A percentile compares a stretch with the other conserved stretches of the same genome.
Evolutionary conservation across 2,888 invertebrate species (phyloP).

Genomic region (Pediacus dermestoides): DNA sequence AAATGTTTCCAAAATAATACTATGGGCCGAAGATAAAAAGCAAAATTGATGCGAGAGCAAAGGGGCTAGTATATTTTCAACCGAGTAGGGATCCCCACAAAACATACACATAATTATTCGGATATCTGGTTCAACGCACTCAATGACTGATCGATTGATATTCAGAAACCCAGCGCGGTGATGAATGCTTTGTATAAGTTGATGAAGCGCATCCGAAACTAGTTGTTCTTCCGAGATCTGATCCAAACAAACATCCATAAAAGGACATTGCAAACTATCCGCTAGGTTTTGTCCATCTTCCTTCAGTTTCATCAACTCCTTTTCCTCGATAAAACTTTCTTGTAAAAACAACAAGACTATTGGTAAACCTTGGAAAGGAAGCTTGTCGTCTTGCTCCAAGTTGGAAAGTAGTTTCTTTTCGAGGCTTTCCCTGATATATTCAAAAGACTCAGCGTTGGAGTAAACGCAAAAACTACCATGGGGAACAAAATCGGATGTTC

Average conservation of each 20-base stretch:
- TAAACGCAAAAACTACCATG: slow-evolving; percentile 90
- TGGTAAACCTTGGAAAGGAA: slow-evolving; percentile 81
- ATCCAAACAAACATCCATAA: slow-evolving; percentile 73
- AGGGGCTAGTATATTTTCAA: slow-evolving; percentile 85
- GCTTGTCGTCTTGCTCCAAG: slow-evolving; percentile 83
- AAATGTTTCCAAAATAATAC: slow-evolving; percentile 87
- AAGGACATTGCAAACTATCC: slow-evolving; percentile 82
- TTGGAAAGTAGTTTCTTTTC: slow-evolving; percentile 88
- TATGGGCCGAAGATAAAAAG: slow-evolving; percentile 79
- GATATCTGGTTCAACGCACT: slow-evolving; percentile 76
- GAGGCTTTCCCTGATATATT: slow-evolving; percentile 85
- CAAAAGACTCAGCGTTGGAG: slow-evolving; percentile 86
- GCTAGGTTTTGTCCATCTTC: slow-evolving; percentile 89
- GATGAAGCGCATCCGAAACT: slow-evolving; percentile 69
- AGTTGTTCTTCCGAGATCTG: slow-evolving; percentile 63
- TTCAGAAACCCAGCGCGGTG: slow-evolving; percentile 73
- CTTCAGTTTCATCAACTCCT: slow-evolving; percentile 77
- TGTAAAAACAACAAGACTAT: slow-evolving; percentile 89
- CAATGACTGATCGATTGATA: slow-evolving; percentile 70
- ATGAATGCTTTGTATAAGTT: slow-evolving; percentile 72
- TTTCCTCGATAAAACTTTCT: slow-evolving; percentile 77
- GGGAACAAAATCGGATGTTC: slow-evolving; percentile 81
- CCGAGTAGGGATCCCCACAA: slow-evolving; percentile 90
- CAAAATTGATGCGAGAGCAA: slow-evolving; percentile 83
- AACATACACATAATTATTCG: slow-evolving; percentile 94